Conservation (phyloP, 2,888 invertebrate genomes). For the Caenorhabditis macrosperma region DNA sequence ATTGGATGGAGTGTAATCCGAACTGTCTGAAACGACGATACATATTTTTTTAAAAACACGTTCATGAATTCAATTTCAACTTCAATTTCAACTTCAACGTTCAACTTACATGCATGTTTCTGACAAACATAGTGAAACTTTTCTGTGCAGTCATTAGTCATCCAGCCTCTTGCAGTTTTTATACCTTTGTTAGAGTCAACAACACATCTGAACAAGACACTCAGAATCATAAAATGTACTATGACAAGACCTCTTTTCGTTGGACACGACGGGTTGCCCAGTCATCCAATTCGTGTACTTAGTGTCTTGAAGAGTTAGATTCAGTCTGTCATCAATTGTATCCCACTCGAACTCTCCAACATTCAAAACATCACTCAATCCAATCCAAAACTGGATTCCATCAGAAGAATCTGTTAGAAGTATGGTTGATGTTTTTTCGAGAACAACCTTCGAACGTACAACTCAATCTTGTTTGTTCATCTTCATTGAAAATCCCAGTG, state of each 20-base stretch:
- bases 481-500: conserved; percentile 61
- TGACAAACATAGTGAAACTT: conserved; percentile 59
- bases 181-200: conserved; percentile 41
- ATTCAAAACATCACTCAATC: conserved; percentile 60
- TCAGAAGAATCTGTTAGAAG: conserved; percentile 43
- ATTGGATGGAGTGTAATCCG: conserved; percentile 45
- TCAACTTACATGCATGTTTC: conserved; percentile 61
- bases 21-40: conserved; percentile 44
- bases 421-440: too few relatives aligned
- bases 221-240: too few relatives aligned
- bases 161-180: conserved; percentile 49
- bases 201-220: conserved; percentile 55
- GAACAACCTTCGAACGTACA: too few relatives aligned
- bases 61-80: too few relatives aligned
- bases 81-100: conserved; percentile 1
- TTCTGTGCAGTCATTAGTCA: conserved; percentile 51
- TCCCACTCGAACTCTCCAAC: conserved; percentile 67
- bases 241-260: conserved; percentile 20
- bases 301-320: conserved; percentile 49
- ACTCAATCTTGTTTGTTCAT: conserved; percentile 48
- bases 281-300: conserved; percentile 63
- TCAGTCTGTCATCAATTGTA: conserved; percentile 32
- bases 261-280: conserved; percentile 52
- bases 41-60: not conserved
- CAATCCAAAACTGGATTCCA: conserved; percentile 66